These are phyloP conservation scores for Crocodylus rhombifer DNA, from an alignment of 2,797 vertebrate genomes.

Conservation along the genomic window DNA sequence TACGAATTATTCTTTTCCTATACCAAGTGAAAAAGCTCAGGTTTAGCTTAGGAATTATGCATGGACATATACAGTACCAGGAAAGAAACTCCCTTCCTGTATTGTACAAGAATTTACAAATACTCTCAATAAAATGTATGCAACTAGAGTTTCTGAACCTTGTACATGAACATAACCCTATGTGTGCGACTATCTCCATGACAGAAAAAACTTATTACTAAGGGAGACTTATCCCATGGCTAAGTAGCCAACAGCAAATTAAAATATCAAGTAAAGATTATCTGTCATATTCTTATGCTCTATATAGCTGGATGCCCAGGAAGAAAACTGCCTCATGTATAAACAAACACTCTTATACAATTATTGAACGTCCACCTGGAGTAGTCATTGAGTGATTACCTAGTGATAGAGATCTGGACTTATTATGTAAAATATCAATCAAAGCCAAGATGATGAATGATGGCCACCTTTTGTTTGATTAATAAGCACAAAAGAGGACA, in stretches of 20 bases:
- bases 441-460: conserved; percentile 58
- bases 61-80: not conserved
- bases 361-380: conserved; percentile 46
- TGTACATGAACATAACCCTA: not conserved
- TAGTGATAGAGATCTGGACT: conserved; percentile 31
- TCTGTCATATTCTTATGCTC: conserved; percentile 41
- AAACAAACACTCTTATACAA: conserved; percentile 23
- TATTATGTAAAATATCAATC: conserved; percentile 56
- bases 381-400: conserved; percentile 33
- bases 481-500: conserved; percentile 23
- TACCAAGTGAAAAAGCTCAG: not conserved
- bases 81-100: not conserved
- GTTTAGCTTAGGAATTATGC: not conserved
- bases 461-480: conserved; percentile 41
- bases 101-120: not conserved
- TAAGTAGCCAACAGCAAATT: conserved; percentile 60
- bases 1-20: not conserved
- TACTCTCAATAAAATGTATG: not conserved
- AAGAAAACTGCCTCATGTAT: conserved; percentile 45
- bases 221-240: conserved; percentile 6
- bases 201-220: not conserved
- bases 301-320: conserved; percentile 1
- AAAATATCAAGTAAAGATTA: conserved; percentile 54
- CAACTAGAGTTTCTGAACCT: not conserved
- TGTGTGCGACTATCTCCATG: not conserved